These are phyloP conservation scores for Lynx canadensis DNA, from an alignment of 2,113 vertebrate species.

Conservation along the genomic window DNA sequence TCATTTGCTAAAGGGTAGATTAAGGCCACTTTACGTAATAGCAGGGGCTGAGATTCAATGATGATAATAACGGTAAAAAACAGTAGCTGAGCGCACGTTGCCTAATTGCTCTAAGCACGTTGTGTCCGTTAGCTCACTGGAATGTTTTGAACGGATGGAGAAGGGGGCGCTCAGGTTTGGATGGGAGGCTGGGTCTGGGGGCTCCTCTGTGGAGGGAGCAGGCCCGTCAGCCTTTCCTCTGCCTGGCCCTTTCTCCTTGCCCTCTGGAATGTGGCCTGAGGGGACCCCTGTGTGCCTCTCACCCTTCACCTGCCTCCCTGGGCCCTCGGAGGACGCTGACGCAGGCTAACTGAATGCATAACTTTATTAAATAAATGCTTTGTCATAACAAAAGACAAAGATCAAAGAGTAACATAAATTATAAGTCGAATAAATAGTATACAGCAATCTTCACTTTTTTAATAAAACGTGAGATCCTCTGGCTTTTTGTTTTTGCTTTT, in stretches of 20 bases:
- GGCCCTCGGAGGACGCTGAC: conserved; percentile 78
- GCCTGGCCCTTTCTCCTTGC: not conserved
- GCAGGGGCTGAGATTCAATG: not conserved
- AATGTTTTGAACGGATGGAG: not conserved
- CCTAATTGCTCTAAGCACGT: too few species aligned
- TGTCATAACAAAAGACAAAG: conserved; percentile 99
- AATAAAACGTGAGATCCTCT: conserved; percentile 97
- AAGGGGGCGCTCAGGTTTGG: not conserved
- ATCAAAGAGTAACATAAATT: conserved; percentile 99
- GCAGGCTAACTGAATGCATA: conserved; percentile 94
- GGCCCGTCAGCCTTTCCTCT: not conserved
- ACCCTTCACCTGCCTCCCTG: conserved; percentile 5
- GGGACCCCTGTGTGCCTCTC: not conserved
- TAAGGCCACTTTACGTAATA: not conserved
- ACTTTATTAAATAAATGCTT: conserved; percentile 99
- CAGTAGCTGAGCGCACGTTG: rapidly evolving
- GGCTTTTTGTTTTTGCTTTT: conserved; percentile 84
- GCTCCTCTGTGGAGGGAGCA: not conserved
- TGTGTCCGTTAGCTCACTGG: rapidly evolving
- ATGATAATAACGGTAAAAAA: rapidly evolving
- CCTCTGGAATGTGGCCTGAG: not conserved
- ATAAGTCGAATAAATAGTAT: conserved; percentile 99
- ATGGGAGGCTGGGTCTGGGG: rapidly evolving
- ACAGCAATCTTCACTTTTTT: conserved; percentile 98
- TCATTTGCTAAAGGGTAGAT: not conserved